phyloP scores from a whole-genome alignment of 2,113 vertebrate genomes.

The Sialia sialis region DNA sequence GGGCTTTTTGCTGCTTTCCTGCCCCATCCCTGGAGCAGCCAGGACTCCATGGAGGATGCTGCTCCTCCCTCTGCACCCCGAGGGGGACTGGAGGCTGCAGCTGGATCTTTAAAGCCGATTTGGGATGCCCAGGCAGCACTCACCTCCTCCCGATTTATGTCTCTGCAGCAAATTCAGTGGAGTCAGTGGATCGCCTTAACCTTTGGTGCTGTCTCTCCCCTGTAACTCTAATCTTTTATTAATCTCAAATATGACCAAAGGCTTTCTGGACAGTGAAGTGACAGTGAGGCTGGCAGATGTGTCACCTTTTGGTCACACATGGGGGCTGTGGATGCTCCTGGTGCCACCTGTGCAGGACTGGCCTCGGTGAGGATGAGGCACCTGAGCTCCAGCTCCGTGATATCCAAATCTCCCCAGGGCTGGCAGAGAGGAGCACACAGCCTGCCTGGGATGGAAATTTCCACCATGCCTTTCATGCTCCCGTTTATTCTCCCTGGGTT shows the following conservation, averaged over 20 bases:
- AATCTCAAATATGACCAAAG: neutral
- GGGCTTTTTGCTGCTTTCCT: neutral
- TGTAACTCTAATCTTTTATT: neutral
- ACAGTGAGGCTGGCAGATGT: accelerated
- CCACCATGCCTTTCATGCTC: neutral
- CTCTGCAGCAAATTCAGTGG: neutral
- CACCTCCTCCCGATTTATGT: neutral
- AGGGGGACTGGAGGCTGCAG: neutral
- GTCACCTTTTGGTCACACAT: accelerated
- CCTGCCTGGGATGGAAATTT: neutral
- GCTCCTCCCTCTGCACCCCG: neutral
- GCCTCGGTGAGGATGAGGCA: accelerated
- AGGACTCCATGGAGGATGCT: neutral
- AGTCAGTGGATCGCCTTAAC: neutral
- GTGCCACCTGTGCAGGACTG: accelerated
- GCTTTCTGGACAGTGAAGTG: neutral
- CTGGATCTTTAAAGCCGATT: neutral
- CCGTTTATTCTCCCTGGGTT: conserved; percentile 41
- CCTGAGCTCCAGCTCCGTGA: accelerated
- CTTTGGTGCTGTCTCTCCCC: neutral
- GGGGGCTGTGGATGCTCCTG: accelerated
- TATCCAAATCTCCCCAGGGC: neutral
- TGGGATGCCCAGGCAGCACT: neutral
- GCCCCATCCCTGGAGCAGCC: neutral
- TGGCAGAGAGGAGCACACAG: neutral